Base-by-base conservation (phyloP, 2,888 invertebrate genomes). In the Apoda limacodes region DNA sequence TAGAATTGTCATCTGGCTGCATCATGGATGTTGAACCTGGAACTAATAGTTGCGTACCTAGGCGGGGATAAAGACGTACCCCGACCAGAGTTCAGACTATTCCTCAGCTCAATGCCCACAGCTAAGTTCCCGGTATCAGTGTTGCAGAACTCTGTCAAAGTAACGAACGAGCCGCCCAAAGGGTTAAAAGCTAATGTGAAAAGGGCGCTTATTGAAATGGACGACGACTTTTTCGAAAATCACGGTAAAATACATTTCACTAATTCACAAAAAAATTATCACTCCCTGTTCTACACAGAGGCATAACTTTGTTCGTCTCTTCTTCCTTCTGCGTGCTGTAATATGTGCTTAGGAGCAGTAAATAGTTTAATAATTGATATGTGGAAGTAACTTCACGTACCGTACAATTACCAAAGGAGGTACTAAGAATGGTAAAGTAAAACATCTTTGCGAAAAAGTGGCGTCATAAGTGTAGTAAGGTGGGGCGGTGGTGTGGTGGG, bases 121-220 rank as follows among this genome's bases (percentile, higher is more conserved):
- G 82, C 83, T 14, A 81, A 85, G 45, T 97, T 97, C 61, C 96
- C 96, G 0, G 92, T 95, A 1, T 91, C 93, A 2, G 90, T 97
- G 6, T 78, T 97, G 2, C 95, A 96, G 63, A 95, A 95, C 63
- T 90, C 95, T 1, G 92, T 95, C 0, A 96, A 96, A 76, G 91
- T 96, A 31, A 96, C 95, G 1, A 95, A 95, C 60, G 96, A 97
- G 60, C 93, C 96, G 0, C 96, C 96, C 0, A 95, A 93, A 63
- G 96, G 96, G 1, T 74, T 96, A 2, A 87, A 92, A 48, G 93
- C 95, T 5, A 96, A 96, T 59, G 83, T 97, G 1, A 88, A 91
- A 45, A 85, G 93, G 48, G 92, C 95, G 0, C 86, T 94, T 39
- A 81, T 85, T 26, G 90, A 93, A 56, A 84, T 95, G 59, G 83